Conservation (phyloP, 2,888 invertebrate species). For the Hemicrepidius hirtus region DNA sequence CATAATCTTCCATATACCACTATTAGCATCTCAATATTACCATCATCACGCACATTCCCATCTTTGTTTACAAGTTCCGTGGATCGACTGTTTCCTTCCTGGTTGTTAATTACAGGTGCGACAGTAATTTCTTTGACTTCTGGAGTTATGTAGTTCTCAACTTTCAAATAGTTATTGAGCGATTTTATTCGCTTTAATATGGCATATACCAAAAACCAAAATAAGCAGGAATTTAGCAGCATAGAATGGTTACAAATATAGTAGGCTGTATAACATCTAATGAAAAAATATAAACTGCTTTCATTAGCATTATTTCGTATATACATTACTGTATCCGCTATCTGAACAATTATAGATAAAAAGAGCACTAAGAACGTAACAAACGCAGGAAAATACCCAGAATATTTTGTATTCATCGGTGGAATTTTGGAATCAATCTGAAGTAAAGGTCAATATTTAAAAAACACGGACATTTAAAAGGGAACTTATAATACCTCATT, state of each 20-base stretch:
- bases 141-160: neutral
- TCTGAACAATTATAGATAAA: neutral
- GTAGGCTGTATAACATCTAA: constrained; percentile 3
- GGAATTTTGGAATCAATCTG: constrained; percentile 3
- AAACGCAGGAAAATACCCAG: neutral
- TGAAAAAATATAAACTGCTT: neutral
- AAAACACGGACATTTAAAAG: too few species aligned
- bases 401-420: neutral
- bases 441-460: too few species aligned
- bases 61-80: too few species aligned
- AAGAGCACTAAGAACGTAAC: neutral
- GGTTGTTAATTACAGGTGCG: too few species aligned
- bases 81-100: too few species aligned
- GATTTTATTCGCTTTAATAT: neutral
- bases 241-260: neutral
- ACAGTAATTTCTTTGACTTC: neutral
- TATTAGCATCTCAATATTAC: neutral
- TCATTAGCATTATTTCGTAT: neutral
- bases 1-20: constrained; percentile 11
- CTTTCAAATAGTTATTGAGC: neutral
- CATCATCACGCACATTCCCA: too few species aligned
- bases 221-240: neutral
- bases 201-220: constrained; percentile 2
- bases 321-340: constrained; percentile 2
- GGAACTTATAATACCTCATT: constrained; percentile 4